Conservation (phyloP, 2,888 invertebrate genomes). For the Scrobipalpa costella region DNA sequence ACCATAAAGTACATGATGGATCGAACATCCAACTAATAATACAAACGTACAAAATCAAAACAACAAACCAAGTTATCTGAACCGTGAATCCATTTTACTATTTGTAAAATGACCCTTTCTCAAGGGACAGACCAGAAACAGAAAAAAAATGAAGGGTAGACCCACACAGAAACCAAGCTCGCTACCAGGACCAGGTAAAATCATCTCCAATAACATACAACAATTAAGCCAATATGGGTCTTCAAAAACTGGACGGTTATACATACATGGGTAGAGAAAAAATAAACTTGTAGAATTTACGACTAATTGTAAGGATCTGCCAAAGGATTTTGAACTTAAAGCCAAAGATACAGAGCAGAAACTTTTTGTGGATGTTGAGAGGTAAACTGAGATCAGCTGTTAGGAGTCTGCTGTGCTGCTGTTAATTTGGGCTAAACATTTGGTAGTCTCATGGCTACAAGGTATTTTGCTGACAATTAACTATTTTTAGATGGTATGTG, state of each 20-base stretch:
- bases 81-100: slow-evolving; percentile 43
- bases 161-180: slow-evolving; percentile 34
- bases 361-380: slow-evolving; percentile 21
- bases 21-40: slow-evolving; percentile 32
- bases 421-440: slow-evolving; percentile 44
- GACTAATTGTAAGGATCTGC: slow-evolving; percentile 44
- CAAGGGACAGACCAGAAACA: slow-evolving; percentile 39
- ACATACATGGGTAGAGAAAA: slow-evolving; percentile 43
- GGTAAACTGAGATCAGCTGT: slow-evolving; percentile 52
- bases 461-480: slow-evolving; percentile 15
- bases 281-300: slow-evolving; percentile 50
- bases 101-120: slow-evolving; percentile 53
- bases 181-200: not conserved
- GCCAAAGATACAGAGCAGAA: slow-evolving; percentile 8
- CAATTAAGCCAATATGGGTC: not conserved
- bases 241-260: slow-evolving; percentile 3
- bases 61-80: slow-evolving; percentile 39
- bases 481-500: slow-evolving; percentile 4
- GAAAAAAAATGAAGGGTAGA: slow-evolving; percentile 36
- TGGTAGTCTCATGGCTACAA: slow-evolving; percentile 21
- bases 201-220: not conserved
- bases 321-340: slow-evolving; percentile 35
- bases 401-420: slow-evolving; percentile 47
- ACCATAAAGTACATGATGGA: slow-evolving; percentile 41
- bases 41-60: slow-evolving; percentile 42